phyloP scores from a whole-genome alignment of 2,113 vertebrate species.

The Capricornis sumatraensis region DNA sequence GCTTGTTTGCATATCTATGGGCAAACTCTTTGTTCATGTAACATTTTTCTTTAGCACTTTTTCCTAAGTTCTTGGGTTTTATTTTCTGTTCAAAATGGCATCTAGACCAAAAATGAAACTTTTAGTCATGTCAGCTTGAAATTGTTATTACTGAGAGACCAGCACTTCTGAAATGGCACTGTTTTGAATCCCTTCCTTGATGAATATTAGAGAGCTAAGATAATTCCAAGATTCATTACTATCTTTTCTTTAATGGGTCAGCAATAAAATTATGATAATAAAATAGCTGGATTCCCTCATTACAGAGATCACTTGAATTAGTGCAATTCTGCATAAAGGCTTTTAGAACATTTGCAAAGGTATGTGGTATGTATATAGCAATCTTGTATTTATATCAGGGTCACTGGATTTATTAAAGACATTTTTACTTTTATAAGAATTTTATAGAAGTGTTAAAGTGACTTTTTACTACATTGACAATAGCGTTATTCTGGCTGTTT shows the following conservation, averaged over 20 bases:
- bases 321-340: neutral
- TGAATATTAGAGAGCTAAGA: neutral
- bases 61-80: neutral
- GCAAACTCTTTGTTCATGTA: neutral
- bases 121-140: neutral
- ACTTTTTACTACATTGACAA: slow-evolving; percentile 50
- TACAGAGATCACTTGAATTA: slow-evolving; percentile 39
- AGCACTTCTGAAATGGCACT: neutral
- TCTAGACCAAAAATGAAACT: neutral
- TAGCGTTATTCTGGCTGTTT: slow-evolving; percentile 40
- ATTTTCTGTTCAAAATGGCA: neutral
- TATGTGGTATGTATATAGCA: neutral
- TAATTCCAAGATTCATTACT: neutral
- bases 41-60: neutral
- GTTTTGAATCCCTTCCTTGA: neutral
- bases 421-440: slow-evolving; percentile 48
- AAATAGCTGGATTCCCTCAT: neutral
- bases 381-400: slow-evolving; percentile 26
- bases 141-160: neutral
- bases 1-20: neutral
- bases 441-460: slow-evolving; percentile 26
- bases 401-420: slow-evolving; percentile 41
- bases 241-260: slow-evolving; percentile 19
- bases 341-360: slow-evolving; percentile 13
- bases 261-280: slow-evolving; percentile 50